These are phyloP conservation scores for Synanceia verrucosa DNA, from an alignment of 2,797 vertebrate species.

Conservation along the genomic window DNA sequence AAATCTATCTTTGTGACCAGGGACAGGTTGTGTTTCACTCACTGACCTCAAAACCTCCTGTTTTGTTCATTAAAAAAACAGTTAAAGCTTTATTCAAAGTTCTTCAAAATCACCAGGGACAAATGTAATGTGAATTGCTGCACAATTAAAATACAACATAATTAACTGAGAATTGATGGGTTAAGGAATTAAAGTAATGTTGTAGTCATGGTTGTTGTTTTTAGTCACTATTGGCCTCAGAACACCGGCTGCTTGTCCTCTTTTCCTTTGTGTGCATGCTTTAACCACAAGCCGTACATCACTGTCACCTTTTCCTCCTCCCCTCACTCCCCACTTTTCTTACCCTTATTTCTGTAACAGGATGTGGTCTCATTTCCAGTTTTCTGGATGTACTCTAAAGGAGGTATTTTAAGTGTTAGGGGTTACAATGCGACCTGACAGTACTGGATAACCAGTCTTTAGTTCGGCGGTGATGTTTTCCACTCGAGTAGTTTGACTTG, in stretches of 20 bases:
- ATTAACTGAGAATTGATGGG: neutral
- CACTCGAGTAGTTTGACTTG: slow-evolving; percentile 21
- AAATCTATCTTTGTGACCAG: slow-evolving; percentile 32
- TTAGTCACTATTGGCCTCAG: neutral
- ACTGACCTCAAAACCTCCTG: slow-evolving; percentile 21
- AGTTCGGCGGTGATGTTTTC: slow-evolving; percentile 29
- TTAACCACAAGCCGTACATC: slow-evolving; percentile 32
- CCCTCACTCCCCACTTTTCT: slow-evolving; percentile 19
- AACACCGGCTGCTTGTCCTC: slow-evolving; percentile 20
- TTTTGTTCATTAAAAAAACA: slow-evolving; percentile 22
- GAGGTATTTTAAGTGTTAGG: slow-evolving; percentile 42
- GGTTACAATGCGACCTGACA: slow-evolving; percentile 45
- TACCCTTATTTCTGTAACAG: slow-evolving; percentile 24
- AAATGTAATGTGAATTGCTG: slow-evolving; percentile 17
- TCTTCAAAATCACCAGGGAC: slow-evolving; percentile 23
- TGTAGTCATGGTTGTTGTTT: slow-evolving; percentile 15
- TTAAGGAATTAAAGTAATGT: neutral
- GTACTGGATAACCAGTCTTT: slow-evolving; percentile 35
- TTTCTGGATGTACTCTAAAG: slow-evolving; percentile 33
- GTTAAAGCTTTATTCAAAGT: slow-evolving; percentile 12
- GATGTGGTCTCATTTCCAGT: slow-evolving; percentile 37
- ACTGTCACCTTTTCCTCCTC: slow-evolving; percentile 24
- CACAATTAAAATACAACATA: slow-evolving; percentile 8
- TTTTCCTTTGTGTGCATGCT: slow-evolving; percentile 7
- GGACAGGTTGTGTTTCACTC: slow-evolving; percentile 40